phyloP scores from a whole-genome alignment of 2,888 invertebrate genomes.

The Biston stratarius region DNA sequence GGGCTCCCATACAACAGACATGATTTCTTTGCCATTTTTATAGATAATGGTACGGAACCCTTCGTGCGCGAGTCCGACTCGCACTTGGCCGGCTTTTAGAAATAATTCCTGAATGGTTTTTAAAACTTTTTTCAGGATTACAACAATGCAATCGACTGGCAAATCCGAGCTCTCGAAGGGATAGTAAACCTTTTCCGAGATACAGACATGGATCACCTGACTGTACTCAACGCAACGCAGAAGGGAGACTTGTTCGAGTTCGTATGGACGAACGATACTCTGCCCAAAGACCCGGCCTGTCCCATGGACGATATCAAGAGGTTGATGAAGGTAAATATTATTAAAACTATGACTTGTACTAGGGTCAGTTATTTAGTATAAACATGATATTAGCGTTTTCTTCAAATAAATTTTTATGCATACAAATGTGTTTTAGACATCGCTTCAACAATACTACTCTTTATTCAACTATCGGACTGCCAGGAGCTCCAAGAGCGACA shows the following conservation, averaged over 20 bases:
- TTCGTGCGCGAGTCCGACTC: no score
- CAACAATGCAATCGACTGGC: conserved; percentile 91
- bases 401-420: no score
- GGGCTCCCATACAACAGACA: no score
- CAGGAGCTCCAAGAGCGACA: no score
- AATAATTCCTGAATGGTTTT: no score
- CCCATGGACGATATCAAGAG: conserved; percentile 91
- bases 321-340: conserved; percentile 86
- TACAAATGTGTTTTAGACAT: no score
- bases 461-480: no score
- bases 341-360: background rate
- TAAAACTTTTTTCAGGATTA: conserved; percentile 66
- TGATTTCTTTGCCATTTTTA: no score
- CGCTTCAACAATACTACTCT: no score
- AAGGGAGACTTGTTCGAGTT: conserved; percentile 88
- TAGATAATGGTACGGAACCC: no score
- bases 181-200: conserved; percentile 86
- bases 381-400: no score
- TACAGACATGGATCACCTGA: conserved; percentile 88
- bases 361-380: background rate
- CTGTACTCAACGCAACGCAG: conserved; percentile 89
- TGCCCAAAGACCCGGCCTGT: conserved; percentile 91
- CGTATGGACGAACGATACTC: conserved; percentile 95
- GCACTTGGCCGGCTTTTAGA: no score
- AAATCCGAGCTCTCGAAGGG: conserved; percentile 88